A percentile compares a stretch with the other conserved stretches of the same genome.
These are phyloP conservation scores for Python bivittatus DNA, from an alignment of 2,113 vertebrate genomes.

Conservation along the genomic window DNA sequence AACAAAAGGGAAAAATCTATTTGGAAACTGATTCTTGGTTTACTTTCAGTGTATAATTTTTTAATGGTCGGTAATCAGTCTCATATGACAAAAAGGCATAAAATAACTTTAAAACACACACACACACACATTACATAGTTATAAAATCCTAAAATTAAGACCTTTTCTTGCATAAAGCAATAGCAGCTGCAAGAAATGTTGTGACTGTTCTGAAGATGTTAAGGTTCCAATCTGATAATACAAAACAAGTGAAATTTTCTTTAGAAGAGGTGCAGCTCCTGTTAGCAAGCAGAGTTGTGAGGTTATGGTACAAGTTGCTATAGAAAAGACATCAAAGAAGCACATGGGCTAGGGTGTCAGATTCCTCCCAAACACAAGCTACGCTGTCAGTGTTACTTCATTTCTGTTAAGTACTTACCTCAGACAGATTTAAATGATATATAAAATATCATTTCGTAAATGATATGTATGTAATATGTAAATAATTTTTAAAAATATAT, in stretches of 20 bases:
- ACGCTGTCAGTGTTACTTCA: neutral
- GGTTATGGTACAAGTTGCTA: neutral
- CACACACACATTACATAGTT: neutral
- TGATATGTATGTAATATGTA: too few relatives aligned
- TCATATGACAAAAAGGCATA: neutral
- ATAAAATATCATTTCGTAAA: too few relatives aligned
- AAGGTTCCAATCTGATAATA: neutral
- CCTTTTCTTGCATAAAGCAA: neutral
- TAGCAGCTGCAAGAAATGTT: neutral
- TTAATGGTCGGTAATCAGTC: neutral
- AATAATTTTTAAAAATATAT: neutral
- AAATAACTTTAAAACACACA: neutral
- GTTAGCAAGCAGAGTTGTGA: neutral
- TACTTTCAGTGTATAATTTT: neutral
- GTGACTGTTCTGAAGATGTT: neutral
- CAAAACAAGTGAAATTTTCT: neutral
- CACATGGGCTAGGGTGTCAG: neutral
- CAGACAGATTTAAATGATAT: neutral
- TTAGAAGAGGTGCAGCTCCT: neutral
- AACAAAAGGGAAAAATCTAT: conserved; percentile 28
- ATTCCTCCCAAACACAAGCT: neutral
- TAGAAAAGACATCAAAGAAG: neutral
- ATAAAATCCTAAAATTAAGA: neutral
- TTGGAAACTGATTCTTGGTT: neutral
- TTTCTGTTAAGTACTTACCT: neutral